Base-by-base conservation (phyloP, 1,140 invertebrate genomes). In the Ectropis grisescens region DNA sequence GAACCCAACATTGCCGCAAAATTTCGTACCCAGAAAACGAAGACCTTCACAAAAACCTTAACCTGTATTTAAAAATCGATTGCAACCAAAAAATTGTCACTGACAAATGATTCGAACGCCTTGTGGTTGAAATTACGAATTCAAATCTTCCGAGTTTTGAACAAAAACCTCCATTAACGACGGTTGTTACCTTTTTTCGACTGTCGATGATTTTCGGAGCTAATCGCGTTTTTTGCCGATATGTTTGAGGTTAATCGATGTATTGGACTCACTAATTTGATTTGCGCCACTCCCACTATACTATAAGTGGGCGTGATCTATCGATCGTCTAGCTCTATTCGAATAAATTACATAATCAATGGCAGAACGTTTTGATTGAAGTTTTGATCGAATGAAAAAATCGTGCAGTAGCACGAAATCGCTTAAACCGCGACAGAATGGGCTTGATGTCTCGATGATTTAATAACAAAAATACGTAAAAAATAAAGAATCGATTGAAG, bases 1-100 rank as follows among this genome's bases (percentile, higher is more conserved):
- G 16, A 8, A 4, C 8, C 8, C 16, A 8, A 19, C 16, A 19
- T 19, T 8, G 16, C 8, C 8, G 16, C 8, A 19, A 19, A 19
- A 19, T 19, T 3, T 4, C 3, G 16, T 19, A 19, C 16, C 16
- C 8, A 19, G 3, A 19, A 8, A 19, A 8, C 16, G 16, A 19
- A 3, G 16, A 19, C 16, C 3, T n/a, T 19, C 16, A 8, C 16
- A 19, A 19, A 66, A 66, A 54, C 29, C 51, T 58, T 57, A 69
- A 67, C 68, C 64, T 71, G 70, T 79, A 40, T 39, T 46, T 46
- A 46, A 46, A 46, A 46, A 46, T 75, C 68, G 74, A 74, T 79
- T 70, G 71, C 58, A 61, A 58, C 62, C 58, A 74, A 79, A 74
- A 79, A 76, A 79, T 76, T 76, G 74, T 79, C 74, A 79, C 69